Base-by-base conservation (phyloP, 2,113 vertebrate species). In the Promerops cafer region DNA sequence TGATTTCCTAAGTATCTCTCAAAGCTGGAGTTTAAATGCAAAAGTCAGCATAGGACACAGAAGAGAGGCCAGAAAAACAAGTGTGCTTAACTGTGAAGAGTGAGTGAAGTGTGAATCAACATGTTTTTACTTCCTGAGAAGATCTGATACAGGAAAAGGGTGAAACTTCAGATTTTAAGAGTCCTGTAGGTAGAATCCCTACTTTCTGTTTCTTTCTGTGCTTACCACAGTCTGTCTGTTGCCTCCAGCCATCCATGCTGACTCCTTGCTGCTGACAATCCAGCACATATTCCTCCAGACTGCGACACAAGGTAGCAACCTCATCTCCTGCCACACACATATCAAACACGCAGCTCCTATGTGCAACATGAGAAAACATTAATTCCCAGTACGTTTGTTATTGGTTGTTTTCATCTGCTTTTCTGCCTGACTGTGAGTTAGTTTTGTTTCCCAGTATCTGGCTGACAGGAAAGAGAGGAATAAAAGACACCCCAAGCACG, bases 311-410 rank as follows among this genome's bases (percentile, higher is more conserved):
- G 19, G 72, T 88, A 57, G 69, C 20, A 45, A 12, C 47, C 16
- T 94, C 83, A 56, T 96, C 81, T 90, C 61, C 89, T 69, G 72
- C 87, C 52, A 70, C 72, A 52, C 97, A 97, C 65, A 44, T 76
- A 42, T 96, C 96, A 42, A 94, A 97, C n/a, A 97, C 42, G 54
- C 93, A 96, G 93, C 92, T 97, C 96, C 97, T 98, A 6, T 13
- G n/a, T 40, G 47, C 52, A 52, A 70, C 40, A 54, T 2, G 54
- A 87, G 47, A 88, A 77, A 93, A 63, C 0, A 3, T 78, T 83
- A 8, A 84, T 94, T 70, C 15, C 50, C 44, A 86, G 21, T 21
- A 31, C 7, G 7, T 59, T 54, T 45, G 44, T 22, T 70, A 31
- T 5, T 61, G 24, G 26, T 40, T 37, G 35, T 37, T 79, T 87